phyloP scores from a whole-genome alignment of 2,888 invertebrate genomes.

The Conistra vaccinii region DNA sequence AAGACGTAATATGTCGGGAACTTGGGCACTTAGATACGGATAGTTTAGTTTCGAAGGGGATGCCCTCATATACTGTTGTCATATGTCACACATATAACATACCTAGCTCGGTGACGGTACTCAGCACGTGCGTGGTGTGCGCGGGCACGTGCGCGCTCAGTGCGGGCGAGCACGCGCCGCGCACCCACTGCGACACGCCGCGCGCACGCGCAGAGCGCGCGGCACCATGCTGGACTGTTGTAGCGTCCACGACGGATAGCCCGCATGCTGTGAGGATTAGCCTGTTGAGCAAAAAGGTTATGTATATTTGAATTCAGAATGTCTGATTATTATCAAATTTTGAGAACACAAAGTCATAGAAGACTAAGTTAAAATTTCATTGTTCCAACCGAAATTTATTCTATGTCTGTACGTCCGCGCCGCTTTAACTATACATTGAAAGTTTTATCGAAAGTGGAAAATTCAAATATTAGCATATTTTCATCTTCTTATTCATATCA shows the following conservation, averaged over 20 bases:
- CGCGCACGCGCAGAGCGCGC: conserved; percentile 68
- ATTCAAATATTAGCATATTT: background rate
- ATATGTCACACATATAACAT: background rate
- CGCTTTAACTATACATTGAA: background rate
- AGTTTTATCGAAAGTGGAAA: background rate
- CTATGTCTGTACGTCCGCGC: background rate
- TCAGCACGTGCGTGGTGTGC: conserved; percentile 66
- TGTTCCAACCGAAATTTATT: background rate
- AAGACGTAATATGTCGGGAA: background rate
- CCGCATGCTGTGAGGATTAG: conserved; percentile 77
- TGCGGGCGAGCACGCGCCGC: conserved; percentile 72
- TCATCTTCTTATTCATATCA: background rate
- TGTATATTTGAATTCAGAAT: background rate
- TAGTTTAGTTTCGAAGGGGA: background rate
- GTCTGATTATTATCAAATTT: background rate
- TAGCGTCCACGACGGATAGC: conserved; percentile 45
- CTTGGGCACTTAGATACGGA: background rate
- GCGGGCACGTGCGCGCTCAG: conserved; percentile 69
- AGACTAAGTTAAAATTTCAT: background rate
- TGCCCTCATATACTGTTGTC: background rate
- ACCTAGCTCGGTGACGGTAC: conserved; percentile 70
- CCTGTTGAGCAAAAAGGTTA: conserved; percentile 56
- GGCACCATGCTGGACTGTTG: background rate
- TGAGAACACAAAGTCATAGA: background rate
- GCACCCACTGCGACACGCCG: conserved; percentile 75